Evolutionary conservation across 2,888 invertebrate genomes (phyloP).

Genomic region (Caenorhabditis imperialis): DNA sequence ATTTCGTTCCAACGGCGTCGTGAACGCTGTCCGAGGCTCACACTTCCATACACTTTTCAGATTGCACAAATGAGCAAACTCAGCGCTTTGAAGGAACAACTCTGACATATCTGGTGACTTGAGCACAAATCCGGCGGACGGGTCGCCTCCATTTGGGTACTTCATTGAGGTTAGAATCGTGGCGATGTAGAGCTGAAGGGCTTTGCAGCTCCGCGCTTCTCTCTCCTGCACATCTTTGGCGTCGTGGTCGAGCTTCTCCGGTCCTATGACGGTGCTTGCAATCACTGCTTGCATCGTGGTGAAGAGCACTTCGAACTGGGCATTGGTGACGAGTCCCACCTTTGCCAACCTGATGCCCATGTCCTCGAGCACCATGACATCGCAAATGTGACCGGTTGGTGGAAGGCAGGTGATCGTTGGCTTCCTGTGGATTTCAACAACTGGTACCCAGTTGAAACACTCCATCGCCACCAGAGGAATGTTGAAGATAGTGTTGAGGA

Average conservation of each 20-base stretch:
- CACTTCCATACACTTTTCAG: conserved; percentile 33
- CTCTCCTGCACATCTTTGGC: conserved; percentile 32
- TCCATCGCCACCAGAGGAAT: conserved; percentile 37
- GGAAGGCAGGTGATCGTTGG: conserved; percentile 36
- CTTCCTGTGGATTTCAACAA: conserved; percentile 25
- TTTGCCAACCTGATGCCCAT: conserved; percentile 21
- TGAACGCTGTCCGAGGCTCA: conserved; percentile 26
- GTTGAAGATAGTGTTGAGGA: conserved; percentile 33
- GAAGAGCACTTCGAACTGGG: conserved; percentile 38
- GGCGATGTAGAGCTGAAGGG: conserved; percentile 40
- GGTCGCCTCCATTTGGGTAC: conserved; percentile 48
- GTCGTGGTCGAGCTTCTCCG: conserved; percentile 26
- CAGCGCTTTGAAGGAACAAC: conserved; percentile 28
- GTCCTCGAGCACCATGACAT: conserved; percentile 28
- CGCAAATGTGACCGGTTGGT: conserved; percentile 41
- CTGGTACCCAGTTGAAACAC: conserved; percentile 41
- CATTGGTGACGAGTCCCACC: conserved; percentile 32
- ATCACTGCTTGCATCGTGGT: conserved; percentile 41
- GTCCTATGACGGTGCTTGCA: conserved; percentile 33
- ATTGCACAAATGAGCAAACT: conserved; percentile 36
- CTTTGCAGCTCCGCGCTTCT: conserved; percentile 32
- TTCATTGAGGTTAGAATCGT: conserved; percentile 41
- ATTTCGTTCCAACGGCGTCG: conserved; percentile 15
- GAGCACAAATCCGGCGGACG: conserved; percentile 37
- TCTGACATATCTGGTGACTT: conserved; percentile 34